Evolutionary conservation across 1,140 invertebrate species (phyloP).

Genomic region (Microplitis demolitor): DNA sequence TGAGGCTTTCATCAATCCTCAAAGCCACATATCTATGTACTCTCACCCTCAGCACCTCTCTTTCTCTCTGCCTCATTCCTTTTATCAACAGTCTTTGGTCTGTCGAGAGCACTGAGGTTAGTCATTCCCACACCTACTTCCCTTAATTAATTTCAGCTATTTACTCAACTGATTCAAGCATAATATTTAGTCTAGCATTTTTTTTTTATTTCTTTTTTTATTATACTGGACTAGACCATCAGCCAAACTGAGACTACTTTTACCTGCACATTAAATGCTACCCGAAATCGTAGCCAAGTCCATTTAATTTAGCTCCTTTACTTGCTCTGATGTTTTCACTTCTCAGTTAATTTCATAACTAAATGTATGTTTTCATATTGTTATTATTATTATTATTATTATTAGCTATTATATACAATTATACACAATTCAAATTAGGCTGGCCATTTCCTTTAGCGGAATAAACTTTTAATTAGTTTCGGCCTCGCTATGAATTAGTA

Average conservation of each 20-base stretch:
- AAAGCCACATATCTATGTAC: not conserved
- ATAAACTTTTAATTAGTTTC: no score
- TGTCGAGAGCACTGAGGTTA: not conserved
- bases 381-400: not conserved
- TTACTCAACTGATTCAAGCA: constrained; percentile 45
- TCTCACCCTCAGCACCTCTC: not conserved
- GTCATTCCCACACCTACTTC: constrained; percentile 1
- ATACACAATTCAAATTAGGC: no score
- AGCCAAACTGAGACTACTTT: not conserved
- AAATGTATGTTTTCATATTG: not conserved
- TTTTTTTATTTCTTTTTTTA: constrained; percentile 5
- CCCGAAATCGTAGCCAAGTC: constrained; percentile 11
- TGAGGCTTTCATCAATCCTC: constrained; percentile 11
- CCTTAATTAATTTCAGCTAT: constrained; percentile 46
- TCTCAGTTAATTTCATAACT: constrained; percentile 10
- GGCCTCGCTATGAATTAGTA: no score
- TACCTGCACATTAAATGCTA: not conserved
- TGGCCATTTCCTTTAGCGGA: no score
- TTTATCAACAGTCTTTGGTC: not conserved
- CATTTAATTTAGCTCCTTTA: constrained; percentile 14
- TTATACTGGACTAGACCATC: constrained; percentile 22
- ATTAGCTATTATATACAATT: no score
- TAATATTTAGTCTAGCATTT: constrained; percentile 45
- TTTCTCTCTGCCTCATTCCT: not conserved
- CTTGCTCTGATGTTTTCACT: constrained; percentile 22